These are phyloP conservation scores for Tipula confusa DNA, from an alignment of 2,888 invertebrate species.

Conservation along the genomic window DNA sequence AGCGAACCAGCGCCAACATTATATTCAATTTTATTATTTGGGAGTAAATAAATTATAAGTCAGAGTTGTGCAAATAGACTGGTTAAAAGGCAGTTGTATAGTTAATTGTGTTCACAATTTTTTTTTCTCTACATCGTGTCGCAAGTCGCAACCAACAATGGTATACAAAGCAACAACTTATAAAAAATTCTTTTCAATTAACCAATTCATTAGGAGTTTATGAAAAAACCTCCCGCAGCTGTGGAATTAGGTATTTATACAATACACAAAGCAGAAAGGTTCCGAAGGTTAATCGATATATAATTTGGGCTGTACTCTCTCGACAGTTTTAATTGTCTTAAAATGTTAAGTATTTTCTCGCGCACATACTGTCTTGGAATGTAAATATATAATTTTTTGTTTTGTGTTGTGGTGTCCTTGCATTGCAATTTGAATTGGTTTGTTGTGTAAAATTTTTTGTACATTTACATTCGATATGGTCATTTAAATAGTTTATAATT, in stretches of 20 bases:
- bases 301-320: slow-evolving; percentile 12
- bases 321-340: neutral
- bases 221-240: neutral
- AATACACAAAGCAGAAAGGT: neutral
- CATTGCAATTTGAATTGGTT: neutral
- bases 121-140: neutral
- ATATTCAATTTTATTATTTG: too few relatives aligned
- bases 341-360: neutral
- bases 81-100: neutral
- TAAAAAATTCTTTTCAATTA: neutral
- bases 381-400: neutral
- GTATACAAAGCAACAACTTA: neutral
- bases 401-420: neutral
- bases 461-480: neutral
- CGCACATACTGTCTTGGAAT: neutral
- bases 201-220: neutral
- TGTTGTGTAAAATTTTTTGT: neutral
- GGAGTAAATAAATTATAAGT: neutral
- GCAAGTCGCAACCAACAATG: neutral
- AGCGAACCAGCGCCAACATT: too few relatives aligned
- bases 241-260: neutral
- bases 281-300: slow-evolving; percentile 20
- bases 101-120: neutral
- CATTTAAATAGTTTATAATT: neutral
- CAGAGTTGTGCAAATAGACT: neutral